A percentile compares a stretch with the other conserved stretches of the same genome.
phyloP scores from a whole-genome alignment of 64 coral and sea anemone genomes.

The Anthopleura sola region DNA sequence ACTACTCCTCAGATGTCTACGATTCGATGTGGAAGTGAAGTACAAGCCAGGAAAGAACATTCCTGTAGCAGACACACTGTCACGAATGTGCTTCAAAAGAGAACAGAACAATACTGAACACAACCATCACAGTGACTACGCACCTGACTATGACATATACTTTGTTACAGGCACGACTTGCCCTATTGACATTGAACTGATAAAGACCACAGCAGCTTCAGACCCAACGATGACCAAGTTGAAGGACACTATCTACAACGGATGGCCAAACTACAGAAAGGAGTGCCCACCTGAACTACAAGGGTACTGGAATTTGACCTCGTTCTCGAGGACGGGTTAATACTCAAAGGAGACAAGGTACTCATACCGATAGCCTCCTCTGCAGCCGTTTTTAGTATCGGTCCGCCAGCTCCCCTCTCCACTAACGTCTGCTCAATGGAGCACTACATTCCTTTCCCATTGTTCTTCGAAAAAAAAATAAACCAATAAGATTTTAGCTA shows the following conservation, averaged over 20 bases:
- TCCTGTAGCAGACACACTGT: constrained; percentile 25
- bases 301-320: constrained; percentile 25
- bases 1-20: constrained; percentile 19
- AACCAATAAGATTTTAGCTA: not conserved
- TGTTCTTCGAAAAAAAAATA: not conserved
- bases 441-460: constrained; percentile 2
- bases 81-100: not conserved
- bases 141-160: constrained; percentile 9
- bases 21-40: constrained; percentile 12
- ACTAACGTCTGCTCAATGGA: constrained; percentile 3
- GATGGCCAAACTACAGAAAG: constrained; percentile 18
- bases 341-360: constrained; percentile 26
- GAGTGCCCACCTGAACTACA: not conserved
- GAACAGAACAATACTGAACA: not conserved
- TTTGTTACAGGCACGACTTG: constrained; percentile 38
- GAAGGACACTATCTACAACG: constrained; percentile 4
- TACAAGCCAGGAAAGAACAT: constrained; percentile 26
- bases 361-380: not conserved
- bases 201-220: not conserved
- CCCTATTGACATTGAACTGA: not conserved
- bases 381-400: too few species aligned
- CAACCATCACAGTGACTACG: not conserved
- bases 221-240: not conserved
- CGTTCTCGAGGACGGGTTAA: constrained; percentile 24
- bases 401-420: too few species aligned